Base-by-base conservation (phyloP, 2,888 invertebrate genomes). In the Ophioninae sp. region DNA sequence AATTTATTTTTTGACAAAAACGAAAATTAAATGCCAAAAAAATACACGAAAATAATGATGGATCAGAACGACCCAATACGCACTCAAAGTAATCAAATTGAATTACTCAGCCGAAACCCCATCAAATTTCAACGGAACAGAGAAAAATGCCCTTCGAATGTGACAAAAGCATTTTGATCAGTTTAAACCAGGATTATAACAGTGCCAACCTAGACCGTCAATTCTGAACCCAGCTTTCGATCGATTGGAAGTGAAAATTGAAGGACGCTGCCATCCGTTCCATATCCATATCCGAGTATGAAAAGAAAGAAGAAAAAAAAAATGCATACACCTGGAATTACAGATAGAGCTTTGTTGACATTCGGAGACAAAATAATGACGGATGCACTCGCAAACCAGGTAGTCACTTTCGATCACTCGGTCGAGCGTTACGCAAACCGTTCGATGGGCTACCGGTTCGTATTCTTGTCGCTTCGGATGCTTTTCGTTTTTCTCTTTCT, bases 321-420 rank as follows among this genome's bases (percentile, higher is more conserved):
- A 70, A 20, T 57, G 57, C 6, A 30, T 30, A 30, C 30, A 30
- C 17, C 17, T 50, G 50, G 17, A 50, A 50, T 50, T 50, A 50
- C 61, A 23, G 44, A 62, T n/a, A 6, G 20, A 41, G 20, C 41
- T 73, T 73, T 62, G 61, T 41, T n/a, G 20, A 41, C 21, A 39
- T 17, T 41, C 21, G 10, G 73, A 73, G 41, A 73, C 59, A 73
- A 73, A 37, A 73, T 61, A 30, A 64, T 13, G 37, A 37, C 41
- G 17, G 61, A 44, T 61, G 41, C 61, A 62, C 73, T 76, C n/a
- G 67, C 59, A 57, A 76, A 44, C 37, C 64, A 61, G 30, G 62
- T 30, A 69, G 69, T 62, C 68, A 69, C 70, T 78, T 70, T 78
- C 70, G 69, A 70, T 78, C 23, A 68, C 39, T 17, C 37, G 59